Percentiles rank a stretch among this genome's conserved stretches.
Conservation (phyloP, 2,888 invertebrate species). For the Sinodicranocentrus sp. region DNA sequence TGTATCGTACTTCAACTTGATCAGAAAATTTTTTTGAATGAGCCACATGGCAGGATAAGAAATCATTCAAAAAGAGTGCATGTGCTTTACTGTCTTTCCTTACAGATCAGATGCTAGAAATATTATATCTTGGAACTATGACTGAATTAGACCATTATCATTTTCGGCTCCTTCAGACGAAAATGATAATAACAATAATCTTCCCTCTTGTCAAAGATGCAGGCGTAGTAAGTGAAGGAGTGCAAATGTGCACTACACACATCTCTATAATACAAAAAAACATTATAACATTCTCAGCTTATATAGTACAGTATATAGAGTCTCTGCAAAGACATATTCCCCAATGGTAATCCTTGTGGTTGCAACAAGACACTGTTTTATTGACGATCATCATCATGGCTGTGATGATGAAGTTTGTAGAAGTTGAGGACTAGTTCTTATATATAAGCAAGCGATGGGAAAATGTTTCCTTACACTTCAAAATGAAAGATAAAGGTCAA, state of each 20-base stretch:
- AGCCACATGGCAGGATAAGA: too few relatives aligned
- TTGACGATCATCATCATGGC: not conserved
- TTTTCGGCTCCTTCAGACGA: not conserved
- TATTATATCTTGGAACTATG: not conserved
- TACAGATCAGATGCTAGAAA: too few relatives aligned
- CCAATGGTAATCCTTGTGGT: slow-evolving; percentile 2
- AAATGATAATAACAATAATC: not conserved
- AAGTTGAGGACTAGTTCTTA: not conserved
- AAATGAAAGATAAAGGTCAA: slow-evolving; percentile 76
- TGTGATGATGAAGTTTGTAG: slow-evolving; percentile 7
- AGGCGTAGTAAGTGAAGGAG: not conserved
- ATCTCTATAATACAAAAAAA: too few relatives aligned
- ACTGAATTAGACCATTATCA: slow-evolving; percentile 2
- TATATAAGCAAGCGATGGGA: slow-evolving; percentile 69
- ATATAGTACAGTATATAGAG: not conserved
- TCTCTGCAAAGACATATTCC: not conserved
- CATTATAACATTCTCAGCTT: too few relatives aligned
- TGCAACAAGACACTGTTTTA: not conserved
- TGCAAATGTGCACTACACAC: too few relatives aligned
- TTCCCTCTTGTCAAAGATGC: not conserved
- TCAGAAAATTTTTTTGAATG: too few relatives aligned
- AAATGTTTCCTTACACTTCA: slow-evolving; percentile 72
- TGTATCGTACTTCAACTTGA: too few relatives aligned
- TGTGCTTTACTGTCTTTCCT: too few relatives aligned
- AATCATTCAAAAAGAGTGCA: too few relatives aligned